phyloP scores from a whole-genome alignment of 1,140 invertebrate species.

The Diachasma alloeum region DNA sequence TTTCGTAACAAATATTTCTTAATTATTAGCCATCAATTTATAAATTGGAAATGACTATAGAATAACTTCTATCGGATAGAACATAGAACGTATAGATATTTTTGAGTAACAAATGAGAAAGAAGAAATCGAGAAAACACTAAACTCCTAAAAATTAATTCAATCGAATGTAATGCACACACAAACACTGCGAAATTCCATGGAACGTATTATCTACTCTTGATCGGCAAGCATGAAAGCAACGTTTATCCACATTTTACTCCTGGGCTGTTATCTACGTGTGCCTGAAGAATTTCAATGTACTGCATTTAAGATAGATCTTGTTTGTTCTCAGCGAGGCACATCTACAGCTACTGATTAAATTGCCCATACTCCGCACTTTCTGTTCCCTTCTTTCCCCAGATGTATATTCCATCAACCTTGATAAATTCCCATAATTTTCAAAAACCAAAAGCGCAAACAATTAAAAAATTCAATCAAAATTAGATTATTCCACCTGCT shows the following conservation, averaged over 20 bases:
- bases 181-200: constrained; percentile 42
- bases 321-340: constrained; percentile 52
- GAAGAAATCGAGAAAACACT: not conserved
- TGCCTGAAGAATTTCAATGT: constrained; percentile 64
- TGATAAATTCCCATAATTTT: not conserved
- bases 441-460: not conserved
- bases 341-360: constrained; percentile 59
- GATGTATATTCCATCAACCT: not conserved
- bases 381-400: not conserved
- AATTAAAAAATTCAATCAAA: not conserved
- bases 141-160: not conserved
- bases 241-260: constrained; percentile 6
- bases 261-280: constrained; percentile 26
- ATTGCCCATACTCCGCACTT: constrained; percentile 38
- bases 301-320: constrained; percentile 55
- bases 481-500: not conserved
- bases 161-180: not conserved
- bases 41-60: not conserved
- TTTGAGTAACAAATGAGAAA: no score
- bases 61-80: not conserved
- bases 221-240: constrained; percentile 32
- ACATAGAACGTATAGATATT: no score
- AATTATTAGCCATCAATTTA: no score
- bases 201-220: not conserved
- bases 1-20: no score